These are phyloP conservation scores for Sitodiplosis mosellana DNA, from an alignment of 1,140 invertebrate species.

Conservation along the genomic window DNA sequence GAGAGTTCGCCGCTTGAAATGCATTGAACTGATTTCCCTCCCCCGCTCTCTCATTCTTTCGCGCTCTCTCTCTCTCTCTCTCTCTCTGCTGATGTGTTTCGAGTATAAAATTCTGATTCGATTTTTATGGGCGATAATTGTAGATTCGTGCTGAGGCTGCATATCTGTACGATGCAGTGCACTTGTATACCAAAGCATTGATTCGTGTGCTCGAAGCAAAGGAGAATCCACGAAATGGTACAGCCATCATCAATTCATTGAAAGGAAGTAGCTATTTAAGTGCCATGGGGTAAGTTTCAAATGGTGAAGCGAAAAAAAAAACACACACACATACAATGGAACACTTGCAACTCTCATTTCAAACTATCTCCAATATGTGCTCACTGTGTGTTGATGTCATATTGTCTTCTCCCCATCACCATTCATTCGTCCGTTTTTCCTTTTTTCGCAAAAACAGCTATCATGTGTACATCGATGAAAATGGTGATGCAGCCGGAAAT, in stretches of 20 bases:
- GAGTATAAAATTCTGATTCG: too few species aligned
- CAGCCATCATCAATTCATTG: constrained; percentile 47
- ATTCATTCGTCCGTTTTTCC: background rate
- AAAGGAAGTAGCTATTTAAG: constrained; percentile 59
- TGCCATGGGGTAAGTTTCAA: constrained; percentile 56
- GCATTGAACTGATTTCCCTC: background rate
- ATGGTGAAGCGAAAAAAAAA: background rate
- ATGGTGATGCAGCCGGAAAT: constrained; percentile 90
- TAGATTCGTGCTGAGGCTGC: constrained; percentile 74
- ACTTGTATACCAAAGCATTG: constrained; percentile 61
- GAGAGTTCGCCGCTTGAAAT: background rate
- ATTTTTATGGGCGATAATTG: too few species aligned
- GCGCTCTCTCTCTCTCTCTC: background rate
- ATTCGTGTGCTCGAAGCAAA: constrained; percentile 42
- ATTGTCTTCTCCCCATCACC: background rate
- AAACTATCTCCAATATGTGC: background rate
- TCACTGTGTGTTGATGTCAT: background rate
- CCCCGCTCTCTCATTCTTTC: background rate
- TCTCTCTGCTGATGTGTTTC: background rate
- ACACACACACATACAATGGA: too few species aligned
- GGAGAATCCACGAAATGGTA: constrained; percentile 48
- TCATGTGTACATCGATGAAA: constrained; percentile 80
- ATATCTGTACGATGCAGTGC: constrained; percentile 80
- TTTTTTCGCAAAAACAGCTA: constrained; percentile 35
- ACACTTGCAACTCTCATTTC: too few species aligned